phyloP scores from a whole-genome alignment of 2,113 vertebrate species.

The Agelaius tricolor region DNA sequence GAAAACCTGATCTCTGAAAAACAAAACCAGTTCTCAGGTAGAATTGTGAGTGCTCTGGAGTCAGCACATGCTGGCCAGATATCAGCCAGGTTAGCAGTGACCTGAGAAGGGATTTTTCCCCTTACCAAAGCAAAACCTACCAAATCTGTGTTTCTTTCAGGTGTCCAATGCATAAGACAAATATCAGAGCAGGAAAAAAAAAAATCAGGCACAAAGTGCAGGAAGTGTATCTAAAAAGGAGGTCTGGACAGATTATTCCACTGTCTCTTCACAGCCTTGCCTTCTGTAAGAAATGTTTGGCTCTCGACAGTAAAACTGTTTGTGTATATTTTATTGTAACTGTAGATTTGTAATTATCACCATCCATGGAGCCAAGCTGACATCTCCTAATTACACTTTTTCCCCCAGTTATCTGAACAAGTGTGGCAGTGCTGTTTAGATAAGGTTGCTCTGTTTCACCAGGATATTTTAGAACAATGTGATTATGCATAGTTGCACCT shows the following conservation, averaged over 20 bases:
- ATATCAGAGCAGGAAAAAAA: not conserved
- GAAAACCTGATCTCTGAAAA: not conserved
- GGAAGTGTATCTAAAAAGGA: not conserved
- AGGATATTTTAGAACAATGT: constrained; percentile 74
- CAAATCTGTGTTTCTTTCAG: not conserved
- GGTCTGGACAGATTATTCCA: not conserved
- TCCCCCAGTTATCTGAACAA: constrained; percentile 18
- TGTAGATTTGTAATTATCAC: not conserved
- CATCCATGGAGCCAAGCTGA: not conserved
- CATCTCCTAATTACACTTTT: constrained; percentile 24
- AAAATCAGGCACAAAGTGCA: not conserved
- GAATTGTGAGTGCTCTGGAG: not conserved
- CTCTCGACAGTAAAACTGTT: not conserved
- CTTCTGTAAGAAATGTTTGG: not conserved
- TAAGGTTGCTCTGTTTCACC: constrained; percentile 51
- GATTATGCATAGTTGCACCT: constrained; percentile 68
- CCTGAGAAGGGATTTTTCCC: not conserved
- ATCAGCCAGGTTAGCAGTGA: not conserved
- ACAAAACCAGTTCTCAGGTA: not conserved
- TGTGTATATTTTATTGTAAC: not conserved
- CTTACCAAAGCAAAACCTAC: not conserved
- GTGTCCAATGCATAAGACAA: not conserved
- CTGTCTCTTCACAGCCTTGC: not conserved
- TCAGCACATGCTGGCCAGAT: not conserved
- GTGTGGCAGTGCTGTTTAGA: constrained; percentile 39